phyloP scores from a whole-genome alignment of 2,888 invertebrate genomes.

The Mythimna impura region DNA sequence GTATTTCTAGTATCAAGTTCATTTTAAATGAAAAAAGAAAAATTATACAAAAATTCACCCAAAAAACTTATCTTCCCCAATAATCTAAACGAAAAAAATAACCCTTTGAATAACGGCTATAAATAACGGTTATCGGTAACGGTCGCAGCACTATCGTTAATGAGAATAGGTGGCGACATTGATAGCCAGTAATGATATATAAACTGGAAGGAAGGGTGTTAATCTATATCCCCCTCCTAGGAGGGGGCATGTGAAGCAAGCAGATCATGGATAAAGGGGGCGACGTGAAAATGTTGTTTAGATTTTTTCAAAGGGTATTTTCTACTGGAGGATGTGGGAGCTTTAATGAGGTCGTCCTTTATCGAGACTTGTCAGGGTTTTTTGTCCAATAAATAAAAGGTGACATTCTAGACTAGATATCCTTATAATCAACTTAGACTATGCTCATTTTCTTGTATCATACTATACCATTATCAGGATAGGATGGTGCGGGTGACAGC shows the following conservation, averaged over 20 bases:
- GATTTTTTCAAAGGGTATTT: constrained; percentile 43
- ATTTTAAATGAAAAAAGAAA: neutral
- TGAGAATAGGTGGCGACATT: constrained; percentile 65
- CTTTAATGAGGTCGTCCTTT: constrained; percentile 25
- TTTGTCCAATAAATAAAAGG: constrained; percentile 12
- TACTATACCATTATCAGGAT: too few relatives aligned
- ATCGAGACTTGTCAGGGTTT: neutral
- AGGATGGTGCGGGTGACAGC: too few relatives aligned
- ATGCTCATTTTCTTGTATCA: neutral
- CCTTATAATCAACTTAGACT: neutral
- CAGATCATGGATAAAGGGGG: constrained; percentile 52
- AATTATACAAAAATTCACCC: neutral
- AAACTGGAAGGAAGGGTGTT: constrained; percentile 62
- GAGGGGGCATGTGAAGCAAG: constrained; percentile 40
- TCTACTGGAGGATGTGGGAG: constrained; percentile 3
- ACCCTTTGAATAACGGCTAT: constrained; percentile 49
- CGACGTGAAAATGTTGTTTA: constrained; percentile 15
- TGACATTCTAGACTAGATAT: neutral
- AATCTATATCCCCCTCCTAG: constrained; percentile 41
- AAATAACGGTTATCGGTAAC: constrained; percentile 56
- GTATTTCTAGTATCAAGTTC: too few relatives aligned
- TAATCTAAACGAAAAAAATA: constrained; percentile 38
- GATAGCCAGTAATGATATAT: constrained; percentile 67
- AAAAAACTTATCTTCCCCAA: constrained; percentile 1
- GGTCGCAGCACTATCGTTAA: constrained; percentile 61